A percentile compares a stretch with the other conserved stretches of the same genome.
These are phyloP conservation scores for Psilanteris sp. DNA, from an alignment of 1,140 invertebrate genomes.

Conservation along the genomic window DNA sequence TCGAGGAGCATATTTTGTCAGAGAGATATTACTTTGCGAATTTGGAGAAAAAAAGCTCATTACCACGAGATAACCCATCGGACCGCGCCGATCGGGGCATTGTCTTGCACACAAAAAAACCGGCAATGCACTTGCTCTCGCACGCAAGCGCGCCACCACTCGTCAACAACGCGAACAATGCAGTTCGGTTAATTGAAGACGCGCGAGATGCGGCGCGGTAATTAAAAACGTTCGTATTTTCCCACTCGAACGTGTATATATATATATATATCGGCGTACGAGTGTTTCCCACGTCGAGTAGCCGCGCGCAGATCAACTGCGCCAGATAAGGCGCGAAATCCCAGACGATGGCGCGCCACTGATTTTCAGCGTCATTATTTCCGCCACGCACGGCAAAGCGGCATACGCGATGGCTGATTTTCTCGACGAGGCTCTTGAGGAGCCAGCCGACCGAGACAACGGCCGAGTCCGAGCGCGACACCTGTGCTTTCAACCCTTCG, in stretches of 20 bases:
- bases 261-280: not conserved
- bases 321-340: conserved; percentile 59
- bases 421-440: conserved; percentile 52
- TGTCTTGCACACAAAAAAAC: no score
- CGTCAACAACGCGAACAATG: no score
- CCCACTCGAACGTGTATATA: conserved; percentile 31
- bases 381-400: conserved; percentile 32
- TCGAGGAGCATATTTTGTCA: no score
- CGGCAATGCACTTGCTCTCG: no score
- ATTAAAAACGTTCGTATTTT: conserved; percentile 16
- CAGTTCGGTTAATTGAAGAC: no score
- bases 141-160: no score
- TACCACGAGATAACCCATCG: no score
- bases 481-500: conserved; percentile 63
- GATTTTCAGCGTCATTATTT: conserved; percentile 59
- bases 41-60: no score
- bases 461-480: conserved; percentile 64
- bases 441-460: conserved; percentile 59
- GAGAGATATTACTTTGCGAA: no score
- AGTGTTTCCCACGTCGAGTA: conserved; percentile 58
- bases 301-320: conserved; percentile 33
- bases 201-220: not conserved
- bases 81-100: no score
- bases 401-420: conserved; percentile 45
- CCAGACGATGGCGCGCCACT: conserved; percentile 43